Conservation (phyloP, 1,140 invertebrate genomes). For the Notospermus geniculatus region DNA sequence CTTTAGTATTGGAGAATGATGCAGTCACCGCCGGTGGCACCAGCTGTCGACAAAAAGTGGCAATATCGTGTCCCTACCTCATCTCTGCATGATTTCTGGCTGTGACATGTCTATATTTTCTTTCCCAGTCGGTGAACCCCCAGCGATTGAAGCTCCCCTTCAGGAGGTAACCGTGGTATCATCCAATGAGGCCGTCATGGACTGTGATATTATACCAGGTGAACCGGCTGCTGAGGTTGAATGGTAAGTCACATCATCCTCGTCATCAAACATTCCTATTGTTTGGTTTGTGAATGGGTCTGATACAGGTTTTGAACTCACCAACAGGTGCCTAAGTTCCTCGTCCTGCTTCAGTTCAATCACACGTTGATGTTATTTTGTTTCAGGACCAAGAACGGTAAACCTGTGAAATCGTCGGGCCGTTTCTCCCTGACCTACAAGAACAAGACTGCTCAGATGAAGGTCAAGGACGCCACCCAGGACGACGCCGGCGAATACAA, state of each 20-base stretch:
- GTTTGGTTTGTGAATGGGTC: no score
- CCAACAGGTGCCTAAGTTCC: no score
- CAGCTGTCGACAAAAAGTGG: no score
- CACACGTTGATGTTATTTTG: no score
- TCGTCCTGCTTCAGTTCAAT: no score
- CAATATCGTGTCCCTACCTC: no score
- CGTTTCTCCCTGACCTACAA: conserved; percentile 53
- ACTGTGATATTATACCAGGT: conserved; percentile 49
- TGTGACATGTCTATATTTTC: not conserved
- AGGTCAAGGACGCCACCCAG: conserved; percentile 47
- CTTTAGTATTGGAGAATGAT: no score
- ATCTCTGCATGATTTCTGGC: not conserved
- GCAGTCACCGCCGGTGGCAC: no score
- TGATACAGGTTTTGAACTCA: no score
- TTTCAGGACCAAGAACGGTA: conserved; percentile 48
- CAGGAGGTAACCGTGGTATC: conserved; percentile 41
- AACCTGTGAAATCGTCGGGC: conserved; percentile 43
- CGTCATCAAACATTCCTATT: no score
- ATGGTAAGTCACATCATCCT: no score
- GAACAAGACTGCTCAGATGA: conserved; percentile 44
- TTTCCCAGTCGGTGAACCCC: conserved; percentile 46
- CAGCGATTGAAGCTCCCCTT: conserved; percentile 43
- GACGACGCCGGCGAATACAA: conserved; percentile 48
- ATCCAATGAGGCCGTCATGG: conserved; percentile 45
- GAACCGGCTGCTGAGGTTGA: conserved; percentile 50